These are phyloP conservation scores for Lytechinus variegatus DNA, from an alignment of 35 echinoderm and acorn worm genomes.

Conservation along the genomic window DNA sequence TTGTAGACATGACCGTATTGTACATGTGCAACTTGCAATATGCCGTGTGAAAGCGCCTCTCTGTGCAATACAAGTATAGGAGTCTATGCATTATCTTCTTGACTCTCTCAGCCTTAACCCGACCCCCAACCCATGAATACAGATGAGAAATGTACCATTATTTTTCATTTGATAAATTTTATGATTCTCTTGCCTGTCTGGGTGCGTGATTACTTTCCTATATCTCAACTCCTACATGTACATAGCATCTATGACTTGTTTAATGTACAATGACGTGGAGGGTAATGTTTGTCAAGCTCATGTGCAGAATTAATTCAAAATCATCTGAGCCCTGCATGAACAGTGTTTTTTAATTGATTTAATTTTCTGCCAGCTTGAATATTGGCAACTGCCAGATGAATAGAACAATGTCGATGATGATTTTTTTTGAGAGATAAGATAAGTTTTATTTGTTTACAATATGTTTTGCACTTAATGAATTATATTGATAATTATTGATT, in stretches of 20 bases:
- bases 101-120: background rate
- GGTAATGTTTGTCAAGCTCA: background rate
- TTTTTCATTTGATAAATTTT: background rate
- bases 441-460: background rate
- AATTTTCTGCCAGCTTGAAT: conserved; percentile 12
- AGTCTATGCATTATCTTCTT: background rate
- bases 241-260: background rate
- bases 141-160: background rate
- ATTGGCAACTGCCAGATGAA: background rate
- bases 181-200: background rate
- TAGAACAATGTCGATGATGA: background rate
- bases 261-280: background rate
- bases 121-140: conserved; percentile 9
- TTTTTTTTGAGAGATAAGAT: background rate
- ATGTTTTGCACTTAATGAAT: background rate
- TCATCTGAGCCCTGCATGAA: background rate
- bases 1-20: no score
- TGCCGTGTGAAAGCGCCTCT: no score
- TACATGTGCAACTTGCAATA: no score
- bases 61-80: no score
- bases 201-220: background rate
- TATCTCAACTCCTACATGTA: background rate
- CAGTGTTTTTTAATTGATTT: conserved; percentile 15
- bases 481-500: no score
- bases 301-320: background rate